Evolutionary conservation across 2,888 invertebrate species (phyloP).

Genomic region (Lepetodrilus schrolli): DNA sequence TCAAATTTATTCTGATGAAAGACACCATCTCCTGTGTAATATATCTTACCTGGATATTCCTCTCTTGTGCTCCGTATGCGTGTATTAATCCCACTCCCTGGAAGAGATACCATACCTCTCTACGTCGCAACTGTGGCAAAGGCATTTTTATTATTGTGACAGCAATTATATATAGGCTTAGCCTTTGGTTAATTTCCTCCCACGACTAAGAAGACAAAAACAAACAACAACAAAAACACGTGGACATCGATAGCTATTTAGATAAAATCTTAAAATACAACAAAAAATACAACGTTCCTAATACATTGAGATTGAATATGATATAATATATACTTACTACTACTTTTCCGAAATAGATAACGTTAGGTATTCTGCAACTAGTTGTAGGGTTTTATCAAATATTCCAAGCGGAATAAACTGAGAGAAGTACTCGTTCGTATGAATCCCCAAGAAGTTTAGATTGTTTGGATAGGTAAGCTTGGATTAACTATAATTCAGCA

Average conservation of each 20-base stretch:
- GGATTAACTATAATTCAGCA: background rate
- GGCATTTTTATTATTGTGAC: background rate
- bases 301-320: no score
- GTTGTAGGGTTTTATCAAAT: no score
- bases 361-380: no score
- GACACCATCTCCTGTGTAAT: background rate
- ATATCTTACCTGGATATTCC: conserved; percentile 9
- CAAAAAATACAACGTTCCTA: no score
- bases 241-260: no score
- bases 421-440: background rate
- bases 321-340: background rate
- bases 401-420: background rate
- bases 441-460: background rate
- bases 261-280: no score
- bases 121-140: conserved; percentile 9
- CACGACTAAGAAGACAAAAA: background rate
- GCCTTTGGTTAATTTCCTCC: background rate
- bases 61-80: background rate
- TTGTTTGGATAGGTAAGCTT: background rate
- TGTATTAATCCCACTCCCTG: conserved; percentile 1
- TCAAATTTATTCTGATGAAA: conserved; percentile 8
- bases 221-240: background rate
- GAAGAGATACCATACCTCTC: background rate
- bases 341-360: no score
- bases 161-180: background rate